phyloP scores from a whole-genome alignment of 2,113 vertebrate genomes.

The Dendrocopos noguchii region DNA sequence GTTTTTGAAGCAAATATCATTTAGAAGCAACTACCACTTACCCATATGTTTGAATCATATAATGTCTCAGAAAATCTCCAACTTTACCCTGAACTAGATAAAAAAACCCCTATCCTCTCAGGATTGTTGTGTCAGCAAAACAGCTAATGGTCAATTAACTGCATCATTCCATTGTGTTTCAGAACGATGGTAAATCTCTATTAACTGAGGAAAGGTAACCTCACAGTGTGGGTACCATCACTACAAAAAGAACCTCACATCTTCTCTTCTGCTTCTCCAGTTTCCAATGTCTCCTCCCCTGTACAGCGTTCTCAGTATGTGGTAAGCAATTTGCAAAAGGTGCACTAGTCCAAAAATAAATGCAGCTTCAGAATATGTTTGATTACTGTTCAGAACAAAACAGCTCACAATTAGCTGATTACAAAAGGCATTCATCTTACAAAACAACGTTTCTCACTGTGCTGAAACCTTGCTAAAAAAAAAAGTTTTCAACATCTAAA shows the following conservation, averaged over 20 bases:
- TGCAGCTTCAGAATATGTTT: not conserved
- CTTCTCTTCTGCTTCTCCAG: not conserved
- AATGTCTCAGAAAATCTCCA: conserved; percentile 7
- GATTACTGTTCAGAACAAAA: not conserved
- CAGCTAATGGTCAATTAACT: not conserved
- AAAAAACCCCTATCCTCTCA: not conserved
- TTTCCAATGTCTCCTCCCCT: not conserved
- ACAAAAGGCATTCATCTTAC: not conserved
- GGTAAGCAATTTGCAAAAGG: not conserved
- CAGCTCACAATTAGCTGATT: not conserved
- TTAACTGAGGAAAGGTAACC: not conserved
- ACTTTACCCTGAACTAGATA: not conserved
- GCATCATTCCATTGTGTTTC: not conserved
- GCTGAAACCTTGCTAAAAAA: not conserved
- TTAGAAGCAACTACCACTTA: not conserved
- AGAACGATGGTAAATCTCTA: not conserved
- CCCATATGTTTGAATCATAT: not conserved
- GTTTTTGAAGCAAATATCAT: not conserved
- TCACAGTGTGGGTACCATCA: not conserved
- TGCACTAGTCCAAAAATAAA: not conserved
- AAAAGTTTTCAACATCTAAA: not conserved
- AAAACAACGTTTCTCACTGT: not conserved
- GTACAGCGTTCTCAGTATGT: not conserved
- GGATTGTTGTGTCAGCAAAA: conserved; percentile 8
- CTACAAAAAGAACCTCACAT: not conserved